Percentiles rank a stretch among this genome's conserved stretches.
These are phyloP conservation scores for Bufo gargarizans DNA, from an alignment of 2,113 vertebrate genomes.

Conservation along the genomic window DNA sequence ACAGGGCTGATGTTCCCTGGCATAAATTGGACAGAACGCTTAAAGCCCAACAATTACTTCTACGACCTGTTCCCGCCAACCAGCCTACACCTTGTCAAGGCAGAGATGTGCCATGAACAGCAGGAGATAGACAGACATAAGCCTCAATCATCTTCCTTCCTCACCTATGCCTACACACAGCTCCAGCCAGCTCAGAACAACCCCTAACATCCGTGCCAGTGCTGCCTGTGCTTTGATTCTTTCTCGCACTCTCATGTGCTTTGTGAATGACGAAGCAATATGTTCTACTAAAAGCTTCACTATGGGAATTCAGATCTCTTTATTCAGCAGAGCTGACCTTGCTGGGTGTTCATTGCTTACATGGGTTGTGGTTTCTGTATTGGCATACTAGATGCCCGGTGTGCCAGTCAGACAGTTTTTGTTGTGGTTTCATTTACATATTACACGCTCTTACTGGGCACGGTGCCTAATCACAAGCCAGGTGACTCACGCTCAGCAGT, in stretches of 20 bases:
- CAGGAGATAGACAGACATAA: neutral
- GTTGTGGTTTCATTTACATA: slow-evolving; percentile 16
- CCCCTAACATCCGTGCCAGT: neutral
- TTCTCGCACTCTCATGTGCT: neutral
- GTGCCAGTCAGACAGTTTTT: neutral
- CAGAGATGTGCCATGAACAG: neutral
- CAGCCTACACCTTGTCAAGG: neutral
- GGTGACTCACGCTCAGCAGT: slow-evolving; percentile 17
- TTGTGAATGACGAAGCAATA: neutral
- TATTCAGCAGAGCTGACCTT: neutral
- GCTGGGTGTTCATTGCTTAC: neutral
- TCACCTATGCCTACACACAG: neutral
- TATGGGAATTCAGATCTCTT: neutral
- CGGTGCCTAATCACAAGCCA: slow-evolving; percentile 10
- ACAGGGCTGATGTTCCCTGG: neutral
- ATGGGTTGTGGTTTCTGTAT: neutral
- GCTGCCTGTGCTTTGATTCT: neutral
- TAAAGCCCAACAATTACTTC: neutral
- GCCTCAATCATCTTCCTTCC: slow-evolving; percentile 1
- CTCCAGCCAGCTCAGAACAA: neutral
- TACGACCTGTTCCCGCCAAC: neutral
- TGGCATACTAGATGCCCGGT: neutral
- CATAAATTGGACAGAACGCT: neutral
- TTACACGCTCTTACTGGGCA: neutral
- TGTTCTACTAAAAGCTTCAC: neutral